phyloP scores from a whole-genome alignment of 2,888 invertebrate genomes.

The Hanleya hanleyi region DNA sequence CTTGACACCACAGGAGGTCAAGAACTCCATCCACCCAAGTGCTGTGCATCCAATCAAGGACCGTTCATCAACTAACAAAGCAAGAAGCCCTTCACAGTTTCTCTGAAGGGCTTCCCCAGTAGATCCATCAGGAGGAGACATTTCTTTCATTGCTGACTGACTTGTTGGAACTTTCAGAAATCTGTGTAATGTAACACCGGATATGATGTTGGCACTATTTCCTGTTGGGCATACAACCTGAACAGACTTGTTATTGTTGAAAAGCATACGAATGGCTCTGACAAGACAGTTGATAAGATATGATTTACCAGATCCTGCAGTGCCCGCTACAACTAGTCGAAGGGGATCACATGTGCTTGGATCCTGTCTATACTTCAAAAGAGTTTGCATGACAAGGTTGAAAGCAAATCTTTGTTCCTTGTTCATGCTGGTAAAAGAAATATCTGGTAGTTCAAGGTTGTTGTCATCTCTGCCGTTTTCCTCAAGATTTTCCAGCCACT shows the following conservation, averaged over 20 bases:
- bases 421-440: constrained; percentile 32
- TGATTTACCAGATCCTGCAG: constrained; percentile 42
- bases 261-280: constrained; percentile 2
- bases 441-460: constrained; percentile 28
- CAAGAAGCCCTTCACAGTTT: constrained; percentile 31
- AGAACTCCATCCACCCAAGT: constrained; percentile 36
- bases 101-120: constrained; percentile 20
- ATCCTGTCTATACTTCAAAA: constrained; percentile 10
- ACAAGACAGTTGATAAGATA: constrained; percentile 41
- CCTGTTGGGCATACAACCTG: constrained; percentile 38
- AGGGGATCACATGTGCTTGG: constrained; percentile 17
- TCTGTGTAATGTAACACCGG: constrained; percentile 38
- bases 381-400: constrained; percentile 35
- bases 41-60: constrained; percentile 12
- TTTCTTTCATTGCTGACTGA: constrained; percentile 25
- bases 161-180: constrained; percentile 40
- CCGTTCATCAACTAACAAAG: constrained; percentile 42
- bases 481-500: constrained; percentile 23
- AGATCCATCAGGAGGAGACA: constrained; percentile 38
- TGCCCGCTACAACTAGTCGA: constrained; percentile 37
- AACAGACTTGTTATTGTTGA: constrained; percentile 27
- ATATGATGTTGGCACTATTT: constrained; percentile 43
- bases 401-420: constrained; percentile 40
- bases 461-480: background rate
- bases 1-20: constrained; percentile 18